Base-by-base conservation (phyloP, 2,888 invertebrate genomes). In the Drosophila leonis region DNA sequence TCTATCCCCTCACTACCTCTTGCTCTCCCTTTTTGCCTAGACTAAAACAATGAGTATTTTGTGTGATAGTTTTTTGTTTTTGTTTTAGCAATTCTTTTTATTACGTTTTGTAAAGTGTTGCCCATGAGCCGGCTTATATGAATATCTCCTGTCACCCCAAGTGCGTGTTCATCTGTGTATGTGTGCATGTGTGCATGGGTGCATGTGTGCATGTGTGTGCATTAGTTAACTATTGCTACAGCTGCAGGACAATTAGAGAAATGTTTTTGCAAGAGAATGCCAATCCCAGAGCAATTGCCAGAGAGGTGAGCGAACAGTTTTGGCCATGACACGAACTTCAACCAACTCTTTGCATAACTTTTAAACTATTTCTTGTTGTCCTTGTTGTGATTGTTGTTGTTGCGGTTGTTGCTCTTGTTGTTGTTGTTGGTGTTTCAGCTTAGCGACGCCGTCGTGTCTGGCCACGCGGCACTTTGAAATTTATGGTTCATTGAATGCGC, bases 401-500 rank as follows among this genome's bases (percentile, higher is more conserved):
- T 48, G 20, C 44, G 64, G 57, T 42, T 33, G 51, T 33, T 59
- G 44, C 33, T 18, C 9, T 24, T 44, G 27, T 18, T 49, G 44
- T n/a, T 64, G 20, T n/a, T 59, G 29, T 29, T 48, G 27, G 46
- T 62, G 52, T 75, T 65, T 62, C 60, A 59, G 78, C 46, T 67
- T 5, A 31, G 66, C 60, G 82, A 56, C 82, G 85, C 83, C 86
- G 89, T 73, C 90, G 69, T 75, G 86, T 86, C 86, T 86, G 79
- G 75, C 62, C 72, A 56, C 60, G 71, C 76, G 87, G 90, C 89
- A 88, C 83, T 90, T 90, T 86, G 67, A 90, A 86, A 86, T 90
- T 86, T 86, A 86, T 86, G 90, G 89, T 88, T 86, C 86, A 86
- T 90, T 90, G 86, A 88, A 90, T 90, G 62, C 87, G 78, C 78